phyloP scores from a whole-genome alignment of 1,140 invertebrate species.

The Eriosoma lanigerum region DNA sequence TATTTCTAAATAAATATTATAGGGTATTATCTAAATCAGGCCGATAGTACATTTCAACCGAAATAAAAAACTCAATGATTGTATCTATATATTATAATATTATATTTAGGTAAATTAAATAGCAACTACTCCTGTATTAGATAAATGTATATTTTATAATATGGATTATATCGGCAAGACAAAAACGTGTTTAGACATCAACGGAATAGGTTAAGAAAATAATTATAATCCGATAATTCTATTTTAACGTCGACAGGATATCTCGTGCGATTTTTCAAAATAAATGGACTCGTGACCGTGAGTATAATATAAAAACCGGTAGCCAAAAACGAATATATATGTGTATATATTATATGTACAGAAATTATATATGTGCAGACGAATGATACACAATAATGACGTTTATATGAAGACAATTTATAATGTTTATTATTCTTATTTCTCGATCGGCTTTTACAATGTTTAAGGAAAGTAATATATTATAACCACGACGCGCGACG shows the following conservation, averaged over 20 bases:
- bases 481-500: no score
- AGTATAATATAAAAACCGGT: slow-evolving; percentile 6
- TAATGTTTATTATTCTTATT: no score
- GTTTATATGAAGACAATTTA: background rate
- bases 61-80: no score
- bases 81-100: no score
- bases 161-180: background rate
- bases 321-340: background rate
- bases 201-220: background rate
- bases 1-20: no score
- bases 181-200: slow-evolving; percentile 9
- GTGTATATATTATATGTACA: no score
- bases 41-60: no score
- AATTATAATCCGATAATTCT: background rate
- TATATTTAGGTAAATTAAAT: no score
- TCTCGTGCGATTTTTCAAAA: slow-evolving; percentile 28
- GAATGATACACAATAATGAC: background rate
- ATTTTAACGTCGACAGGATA: slow-evolving; percentile 11
- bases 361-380: background rate
- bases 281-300: background rate
- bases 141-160: background rate
- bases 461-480: no score
- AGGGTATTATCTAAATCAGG: no score
- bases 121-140: no score
- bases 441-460: no score